Base-by-base conservation (phyloP, 2,888 invertebrate genomes). In the Chalcis sispes region DNA sequence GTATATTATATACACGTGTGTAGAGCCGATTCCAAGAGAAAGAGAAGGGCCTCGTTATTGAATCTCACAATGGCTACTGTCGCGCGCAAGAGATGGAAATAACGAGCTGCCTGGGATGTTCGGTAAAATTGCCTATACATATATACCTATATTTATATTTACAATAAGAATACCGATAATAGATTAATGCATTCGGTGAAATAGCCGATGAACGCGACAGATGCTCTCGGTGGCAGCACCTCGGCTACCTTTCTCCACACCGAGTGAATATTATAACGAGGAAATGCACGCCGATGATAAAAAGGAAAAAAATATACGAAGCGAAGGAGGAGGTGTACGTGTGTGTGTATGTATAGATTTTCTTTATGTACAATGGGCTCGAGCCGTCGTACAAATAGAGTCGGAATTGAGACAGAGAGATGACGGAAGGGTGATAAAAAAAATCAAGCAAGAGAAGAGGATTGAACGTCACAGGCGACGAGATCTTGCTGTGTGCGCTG, bases 131-230 rank as follows among this genome's bases (percentile, higher is more conserved):
- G 29, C 40, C 40, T 66, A 50, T 25, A 25, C 46, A 42, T 67
- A 61, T 40, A 65, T 48, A n/a, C 40, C 2, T 7, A 23, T 7
- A 4, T 7, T 36, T n/a, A 42, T 29, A 50, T 0, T 20, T 29
- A 32, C 23, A 25, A 15, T 56, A 69, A 36, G 52, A 42, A 8
- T 10, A n/a, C 75, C 71, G 76, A 76, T 76, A 72, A 40, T 29
- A 72, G 76, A 76, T 76, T 76, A 76, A 72, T 76, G 76, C 76
- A 76, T 76, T 76, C 76, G 62, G 32, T 20, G 59, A 54, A 64
- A 50, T n/a, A 20, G 8, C 18, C 70, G 65, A 72, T 56, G 58
- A 56, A 25, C 42, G 65, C 70, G 70, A 75, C 75, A 75, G 70
- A 71, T 65, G 70, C 70, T 4, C 20, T n/a, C 48, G 15, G 42